Base-by-base conservation (phyloP, 2,888 invertebrate genomes). In the Leucophora obtusa region DNA sequence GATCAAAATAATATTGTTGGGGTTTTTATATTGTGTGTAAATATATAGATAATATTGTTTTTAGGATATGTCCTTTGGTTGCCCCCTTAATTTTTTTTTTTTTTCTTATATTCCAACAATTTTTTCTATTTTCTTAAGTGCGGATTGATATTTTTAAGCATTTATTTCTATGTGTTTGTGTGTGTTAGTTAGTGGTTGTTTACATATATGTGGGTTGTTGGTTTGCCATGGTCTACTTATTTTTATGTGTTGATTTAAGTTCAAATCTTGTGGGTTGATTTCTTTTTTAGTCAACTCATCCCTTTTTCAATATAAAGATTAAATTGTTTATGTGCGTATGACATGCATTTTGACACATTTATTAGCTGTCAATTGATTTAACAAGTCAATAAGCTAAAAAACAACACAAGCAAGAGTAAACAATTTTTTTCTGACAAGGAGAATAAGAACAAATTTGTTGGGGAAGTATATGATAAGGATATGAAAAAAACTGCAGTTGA, bases 301-400 rank as follows among this genome's bases (percentile, higher is more conserved):
- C 59, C 63, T 53, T 21, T 21, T 50, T 14, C 17, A 71, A 28
- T 28, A 28, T 7, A 28, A 28, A 28, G 54, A 72, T 72, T 60
- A 72, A 72, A 28, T 54, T 72, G 60, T 66, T 72, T 72, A 68
- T 78, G 76, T 81, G 60, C 75, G 65, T 80, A 65, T 73, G 80
- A 81, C 81, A 81, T 73, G 76, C 72, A 73, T 82, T 81, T 77
- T 87, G 87, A 87, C 86, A 85, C 85, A 86, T 88, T 88, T 87
- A 87, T 88, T 88, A 83, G 87, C 88, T 88, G 88, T 88, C 87
- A 88, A 87, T 78, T 82, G 83, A 80, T 78, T 83, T 82, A 80
- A 83, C 82, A 82, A 82, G 81, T 77, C 81, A 81, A 73, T 77
- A 81, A 81, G 77, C 65, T 38, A 72, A 63, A 28, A 54, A 76